Base-by-base conservation (phyloP, 2,888 invertebrate species). In the Melieria picta region DNA sequence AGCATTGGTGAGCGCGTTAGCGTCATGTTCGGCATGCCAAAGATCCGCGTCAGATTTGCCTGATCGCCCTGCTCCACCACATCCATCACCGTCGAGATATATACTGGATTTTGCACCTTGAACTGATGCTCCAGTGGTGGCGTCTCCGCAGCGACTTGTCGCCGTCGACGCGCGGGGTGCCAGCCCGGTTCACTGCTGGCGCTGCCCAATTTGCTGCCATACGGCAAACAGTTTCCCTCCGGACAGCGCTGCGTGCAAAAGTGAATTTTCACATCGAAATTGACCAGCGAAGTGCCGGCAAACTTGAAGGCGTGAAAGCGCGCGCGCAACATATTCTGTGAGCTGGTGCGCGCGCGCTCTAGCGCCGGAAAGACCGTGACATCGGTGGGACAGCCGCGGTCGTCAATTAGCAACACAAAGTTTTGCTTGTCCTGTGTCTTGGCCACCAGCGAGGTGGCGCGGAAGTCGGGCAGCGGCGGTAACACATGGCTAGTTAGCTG, bases 221-320 rank as follows among this genome's bases (percentile, higher is more conserved):
- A 46, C 11, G 60, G 57, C 56, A 84, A 81, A 77, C 89, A 90
- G 75, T 88, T 86, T 7, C 93, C 92, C 80, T 90, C 89, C 30
- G 89, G 88, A 82, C 96, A 96, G 74, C 88, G 88, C 16, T 72
- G 52, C n/a, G 91, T 88, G 81, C 96, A 96, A 84, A 94, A 95
- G 75, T 93, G 92, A 10, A 96, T 92, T 86, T 93, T 92, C 3
- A 95, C 91, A 79, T 93, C 92, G 82, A 96, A 96, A 75, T 93
- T 89, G 0, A 96, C 93, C 6, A 94, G 89, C 47, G 93, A 91
- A n/a, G 95, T 94, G 10, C 93, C 91, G 0, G 94, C 92, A 86
- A 96, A 96, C 76, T 95, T 93, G 85, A 96, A 96, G 0, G 95
- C 96, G 81, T 93, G 92, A 84, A 95, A 95, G 30, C 89, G 89